Percentiles rank a stretch among this genome's conserved stretches.
phyloP scores from a whole-genome alignment of 2,113 vertebrate genomes.

The Rhinoptilus africanus region DNA sequence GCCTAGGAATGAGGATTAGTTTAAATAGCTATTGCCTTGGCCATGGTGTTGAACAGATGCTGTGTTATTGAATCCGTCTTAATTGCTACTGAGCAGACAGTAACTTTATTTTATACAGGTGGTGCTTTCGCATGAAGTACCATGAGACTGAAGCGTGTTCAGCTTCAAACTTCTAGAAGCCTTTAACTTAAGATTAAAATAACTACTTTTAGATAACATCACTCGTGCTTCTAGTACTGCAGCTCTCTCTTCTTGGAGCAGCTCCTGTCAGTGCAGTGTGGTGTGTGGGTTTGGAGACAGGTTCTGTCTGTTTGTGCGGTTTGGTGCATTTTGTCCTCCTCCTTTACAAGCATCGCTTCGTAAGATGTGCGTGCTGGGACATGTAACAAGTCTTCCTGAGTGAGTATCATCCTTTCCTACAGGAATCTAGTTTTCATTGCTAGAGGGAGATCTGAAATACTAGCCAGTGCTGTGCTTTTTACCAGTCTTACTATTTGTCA shows the following conservation, averaged over 20 bases:
- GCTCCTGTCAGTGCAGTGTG: neutral
- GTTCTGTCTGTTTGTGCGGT: constrained; percentile 24
- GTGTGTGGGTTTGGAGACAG: neutral
- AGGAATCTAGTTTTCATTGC: neutral
- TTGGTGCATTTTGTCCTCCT: neutral
- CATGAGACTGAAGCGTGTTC: neutral
- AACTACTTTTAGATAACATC: neutral
- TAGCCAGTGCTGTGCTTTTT: neutral
- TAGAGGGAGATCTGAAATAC: neutral
- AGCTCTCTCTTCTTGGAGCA: neutral
- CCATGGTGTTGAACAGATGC: neutral
- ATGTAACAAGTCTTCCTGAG: neutral
- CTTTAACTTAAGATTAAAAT: neutral
- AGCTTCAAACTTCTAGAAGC: neutral
- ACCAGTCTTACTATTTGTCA: neutral
- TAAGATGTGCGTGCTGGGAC: neutral
- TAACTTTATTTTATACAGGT: neutral
- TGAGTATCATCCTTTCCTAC: neutral
- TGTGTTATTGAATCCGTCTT: neutral
- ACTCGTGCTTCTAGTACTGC: neutral
- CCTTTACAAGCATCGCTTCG: neutral
- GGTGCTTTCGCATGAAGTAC: too few relatives aligned
- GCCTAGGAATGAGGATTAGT: neutral
- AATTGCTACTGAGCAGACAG: neutral
- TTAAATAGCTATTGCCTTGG: neutral